Evolutionary conservation across 2,888 invertebrate species (phyloP).

Genomic region (Drosophila subquinaria): DNA sequence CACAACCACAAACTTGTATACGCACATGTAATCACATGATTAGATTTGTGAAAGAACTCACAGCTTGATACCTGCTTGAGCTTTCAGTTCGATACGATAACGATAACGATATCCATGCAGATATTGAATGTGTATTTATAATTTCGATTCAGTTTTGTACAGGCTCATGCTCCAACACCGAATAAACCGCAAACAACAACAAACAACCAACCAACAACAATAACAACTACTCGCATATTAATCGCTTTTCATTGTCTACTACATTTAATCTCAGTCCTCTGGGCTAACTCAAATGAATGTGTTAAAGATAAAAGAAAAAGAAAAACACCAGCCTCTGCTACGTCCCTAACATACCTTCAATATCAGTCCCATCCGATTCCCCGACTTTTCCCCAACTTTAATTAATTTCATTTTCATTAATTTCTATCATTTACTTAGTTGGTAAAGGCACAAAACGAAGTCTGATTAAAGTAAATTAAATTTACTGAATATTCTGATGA

Average conservation of each 20-base stretch:
- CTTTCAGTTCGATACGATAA: constrained; percentile 28
- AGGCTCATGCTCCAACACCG: constrained; percentile 76
- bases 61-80: constrained; percentile 61
- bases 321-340: constrained; percentile 49
- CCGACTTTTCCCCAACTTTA: constrained; percentile 54
- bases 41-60: constrained; percentile 40
- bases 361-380: constrained; percentile 13
- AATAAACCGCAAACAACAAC: constrained; percentile 60
- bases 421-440: constrained; percentile 61
- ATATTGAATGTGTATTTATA: constrained; percentile 40
- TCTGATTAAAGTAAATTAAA: constrained; percentile 30
- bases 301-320: constrained; percentile 4
- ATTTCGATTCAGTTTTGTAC: constrained; percentile 50
- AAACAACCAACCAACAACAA: constrained; percentile 40
- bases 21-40: neutral
- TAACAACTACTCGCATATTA: constrained; percentile 43
- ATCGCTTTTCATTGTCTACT: constrained; percentile 73
- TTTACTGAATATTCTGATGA: neutral
- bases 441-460: constrained; percentile 60
- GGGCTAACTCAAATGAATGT: constrained; percentile 42
- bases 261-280: constrained; percentile 41
- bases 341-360: constrained; percentile 15
- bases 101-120: constrained; percentile 15
- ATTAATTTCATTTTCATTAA: constrained; percentile 68
- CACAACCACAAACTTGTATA: constrained; percentile 4